A percentile compares a stretch with the other conserved stretches of the same genome.
These are phyloP conservation scores for Scotopteryx bipunctaria DNA, from an alignment of 2,888 invertebrate genomes.

Conservation along the genomic window DNA sequence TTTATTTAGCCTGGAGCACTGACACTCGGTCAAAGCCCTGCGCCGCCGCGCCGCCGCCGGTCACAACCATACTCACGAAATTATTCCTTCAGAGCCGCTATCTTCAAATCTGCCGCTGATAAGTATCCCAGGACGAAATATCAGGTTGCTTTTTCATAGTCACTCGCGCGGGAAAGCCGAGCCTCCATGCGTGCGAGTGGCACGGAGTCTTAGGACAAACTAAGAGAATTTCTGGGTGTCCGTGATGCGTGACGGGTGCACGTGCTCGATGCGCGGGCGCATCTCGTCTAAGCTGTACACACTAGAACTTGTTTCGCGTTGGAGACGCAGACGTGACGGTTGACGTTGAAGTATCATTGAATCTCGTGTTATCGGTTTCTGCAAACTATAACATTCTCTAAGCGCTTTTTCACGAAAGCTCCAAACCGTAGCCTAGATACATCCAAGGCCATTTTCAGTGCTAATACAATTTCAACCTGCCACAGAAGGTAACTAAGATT, in stretches of 20 bases:
- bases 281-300: slow-evolving; percentile 48
- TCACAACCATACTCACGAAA: slow-evolving; percentile 61
- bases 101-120: slow-evolving; percentile 43
- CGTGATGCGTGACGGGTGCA: slow-evolving; percentile 77
- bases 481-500: too few relatives aligned
- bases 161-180: slow-evolving; percentile 64
- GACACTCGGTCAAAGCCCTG: slow-evolving; percentile 58
- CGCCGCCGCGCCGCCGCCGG: slow-evolving; percentile 23
- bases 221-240: slow-evolving; percentile 75
- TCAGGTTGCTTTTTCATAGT: slow-evolving; percentile 65
- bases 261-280: slow-evolving; percentile 71
- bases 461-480: too few relatives aligned
- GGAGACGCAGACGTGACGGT: slow-evolving; percentile 8
- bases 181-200: slow-evolving; percentile 67
- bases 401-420: slow-evolving; percentile 2
- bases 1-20: slow-evolving; percentile 54
- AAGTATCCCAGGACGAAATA: slow-evolving; percentile 49
- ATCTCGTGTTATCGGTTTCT: slow-evolving; percentile 3
- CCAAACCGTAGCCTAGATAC: too few relatives aligned
- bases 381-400: slow-evolving; percentile 17
- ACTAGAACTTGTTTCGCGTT: slow-evolving; percentile 19
- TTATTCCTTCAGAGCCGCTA: slow-evolving; percentile 58
- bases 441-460: too few relatives aligned
- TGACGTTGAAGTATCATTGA: slow-evolving; percentile 9
- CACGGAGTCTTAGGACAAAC: slow-evolving; percentile 71